Base-by-base conservation (phyloP, 2,888 invertebrate genomes). In the Eremobia ochroleuca region DNA sequence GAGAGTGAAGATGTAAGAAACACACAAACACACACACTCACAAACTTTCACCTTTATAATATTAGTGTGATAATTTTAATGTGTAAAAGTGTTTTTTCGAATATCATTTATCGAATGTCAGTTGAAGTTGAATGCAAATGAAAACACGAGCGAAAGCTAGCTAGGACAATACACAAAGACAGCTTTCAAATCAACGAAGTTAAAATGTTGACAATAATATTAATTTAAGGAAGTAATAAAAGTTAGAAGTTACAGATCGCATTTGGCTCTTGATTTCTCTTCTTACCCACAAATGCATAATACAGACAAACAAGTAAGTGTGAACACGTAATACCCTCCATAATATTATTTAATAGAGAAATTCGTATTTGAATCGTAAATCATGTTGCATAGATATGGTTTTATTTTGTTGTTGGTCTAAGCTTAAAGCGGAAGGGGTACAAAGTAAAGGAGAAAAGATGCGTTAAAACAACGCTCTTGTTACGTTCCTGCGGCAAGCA, bases 261-360 rank as follows among this genome's bases (percentile, higher is more conserved):
- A 52, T 52, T 73, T 55, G 58, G 52, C 52, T 66, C 77, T 75
- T 78, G 74, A 82, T 85, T 82, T 73, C 85, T 67, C 75, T 78
- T 43, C 72, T 69, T 84, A 66, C 69, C 79, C 84, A 74, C 85
- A 79, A 82, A 78, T 52, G 34, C 55, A 59, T 37, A 71, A 58
- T 73, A 73, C 61, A 62, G 62, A 79, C 66, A 79, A 76, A 73
- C 85, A 81, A 82, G 80, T 76, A 76, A 85, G 85, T 85, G 79
- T 80, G 80, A 87, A 82, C 76, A 84, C 76, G 77, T 79, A 83
- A 81, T 80, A 79, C 79, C 65, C 76, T 72, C 69, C 43, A 77
- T 73, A 83, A 85, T 83, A 86, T 87, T 85, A 87, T 87, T 87
- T 85, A 85, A 87, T 88, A 79, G 80, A 87, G 85, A 88, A 85